Conservation (phyloP, 2,113 vertebrate species). For the Cathartes aura region DNA sequence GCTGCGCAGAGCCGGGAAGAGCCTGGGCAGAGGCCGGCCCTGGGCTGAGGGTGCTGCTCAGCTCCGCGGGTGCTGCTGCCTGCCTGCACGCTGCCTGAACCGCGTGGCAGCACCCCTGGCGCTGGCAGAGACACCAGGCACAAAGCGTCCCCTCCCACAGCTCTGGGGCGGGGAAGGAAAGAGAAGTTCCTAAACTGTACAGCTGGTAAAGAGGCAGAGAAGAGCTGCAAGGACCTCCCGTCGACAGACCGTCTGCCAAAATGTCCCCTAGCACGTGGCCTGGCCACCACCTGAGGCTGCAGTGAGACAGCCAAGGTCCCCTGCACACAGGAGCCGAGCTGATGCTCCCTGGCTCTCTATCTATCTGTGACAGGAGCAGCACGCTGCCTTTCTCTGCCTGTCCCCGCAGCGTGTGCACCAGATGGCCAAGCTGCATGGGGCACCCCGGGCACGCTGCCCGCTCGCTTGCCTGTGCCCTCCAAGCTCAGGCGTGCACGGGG, state of each 20-base stretch:
- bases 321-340: accelerated
- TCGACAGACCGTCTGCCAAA: not conserved
- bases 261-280: not conserved
- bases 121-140: not conserved
- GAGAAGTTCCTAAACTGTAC: not conserved
- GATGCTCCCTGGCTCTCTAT: not conserved
- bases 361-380: not conserved
- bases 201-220: not conserved
- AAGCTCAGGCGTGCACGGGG: accelerated
- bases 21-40: not conserved
- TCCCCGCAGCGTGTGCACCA: not conserved
- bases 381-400: not conserved
- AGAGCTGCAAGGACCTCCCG: not conserved
- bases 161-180: accelerated
- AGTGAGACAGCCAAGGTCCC: not conserved
- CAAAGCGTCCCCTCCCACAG: not conserved
- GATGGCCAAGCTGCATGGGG: not conserved
- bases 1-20: not conserved
- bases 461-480: not conserved
- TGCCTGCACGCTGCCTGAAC: not conserved
- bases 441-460: accelerated
- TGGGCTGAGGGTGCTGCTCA: not conserved
- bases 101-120: not conserved
- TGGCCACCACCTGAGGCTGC: not conserved
- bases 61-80: not conserved